These are phyloP conservation scores for Machimus atricapillus DNA, from an alignment of 2,888 invertebrate genomes.

Conservation along the genomic window DNA sequence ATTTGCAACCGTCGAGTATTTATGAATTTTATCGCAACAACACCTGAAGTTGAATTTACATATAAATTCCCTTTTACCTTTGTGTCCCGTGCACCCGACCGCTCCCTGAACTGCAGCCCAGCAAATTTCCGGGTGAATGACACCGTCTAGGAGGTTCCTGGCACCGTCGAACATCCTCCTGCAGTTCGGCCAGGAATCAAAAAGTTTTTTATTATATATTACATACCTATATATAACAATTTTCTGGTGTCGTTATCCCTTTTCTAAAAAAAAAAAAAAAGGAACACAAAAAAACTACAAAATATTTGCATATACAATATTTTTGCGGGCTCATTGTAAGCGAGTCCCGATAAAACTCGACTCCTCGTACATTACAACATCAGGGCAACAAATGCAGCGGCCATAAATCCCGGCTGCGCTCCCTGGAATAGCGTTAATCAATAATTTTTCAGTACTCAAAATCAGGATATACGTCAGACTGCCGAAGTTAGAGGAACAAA, in stretches of 20 bases:
- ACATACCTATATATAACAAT: neutral
- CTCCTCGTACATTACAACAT: neutral
- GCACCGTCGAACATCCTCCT: neutral
- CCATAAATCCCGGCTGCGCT: neutral
- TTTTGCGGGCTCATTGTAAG: neutral
- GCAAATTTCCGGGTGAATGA: neutral
- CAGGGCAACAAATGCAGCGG: neutral
- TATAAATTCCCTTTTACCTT: conserved; percentile 6
- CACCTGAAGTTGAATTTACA: conserved; percentile 29
- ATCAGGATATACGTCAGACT: neutral
- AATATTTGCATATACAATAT: neutral
- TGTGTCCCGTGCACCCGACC: neutral
- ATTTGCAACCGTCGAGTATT: conserved; percentile 4
- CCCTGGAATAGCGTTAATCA: neutral
- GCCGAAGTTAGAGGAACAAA: neutral
- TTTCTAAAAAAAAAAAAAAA: neutral
- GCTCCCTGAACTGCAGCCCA: neutral
- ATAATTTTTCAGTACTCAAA: neutral
- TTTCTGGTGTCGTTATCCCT: neutral
- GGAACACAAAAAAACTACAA: too few relatives aligned
- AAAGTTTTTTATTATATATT: neutral
- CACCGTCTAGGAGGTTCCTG: neutral
- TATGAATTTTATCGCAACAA: conserved; percentile 36
- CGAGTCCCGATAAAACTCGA: neutral
- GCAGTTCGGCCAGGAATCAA: neutral